Percentiles rank a stretch among this genome's conserved stretches.
Conservation (phyloP, 1,140 invertebrate genomes). For the Babylonia areolata region DNA sequence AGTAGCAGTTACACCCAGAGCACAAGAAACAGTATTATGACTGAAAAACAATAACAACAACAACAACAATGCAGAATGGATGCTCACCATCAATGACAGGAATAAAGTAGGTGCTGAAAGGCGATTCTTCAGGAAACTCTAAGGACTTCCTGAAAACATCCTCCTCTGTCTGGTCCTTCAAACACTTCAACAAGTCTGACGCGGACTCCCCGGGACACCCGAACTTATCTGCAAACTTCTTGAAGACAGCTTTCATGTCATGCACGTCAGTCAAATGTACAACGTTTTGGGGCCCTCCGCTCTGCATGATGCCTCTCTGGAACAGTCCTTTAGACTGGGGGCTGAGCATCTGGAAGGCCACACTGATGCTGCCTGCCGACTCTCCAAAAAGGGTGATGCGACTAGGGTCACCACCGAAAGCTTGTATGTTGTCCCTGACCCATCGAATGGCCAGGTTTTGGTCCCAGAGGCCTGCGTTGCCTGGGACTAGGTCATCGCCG, state of each 20-base stretch:
- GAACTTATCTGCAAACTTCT: neutral
- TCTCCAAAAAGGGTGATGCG: conserved; percentile 97
- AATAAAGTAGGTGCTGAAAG: neutral
- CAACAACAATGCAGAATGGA: no score
- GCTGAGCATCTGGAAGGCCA: conserved; percentile 72
- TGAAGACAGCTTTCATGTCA: neutral
- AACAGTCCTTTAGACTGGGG: conserved; percentile 35
- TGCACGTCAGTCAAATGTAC: neutral
- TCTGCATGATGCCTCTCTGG: conserved; percentile 41
- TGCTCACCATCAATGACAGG: conserved; percentile 6
- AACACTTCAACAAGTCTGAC: neutral
- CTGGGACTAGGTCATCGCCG: conserved; percentile 20
- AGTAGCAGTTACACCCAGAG: no score
- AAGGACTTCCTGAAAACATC: neutral
- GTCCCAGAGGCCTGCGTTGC: conserved; percentile 36
- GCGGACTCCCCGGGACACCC: neutral
- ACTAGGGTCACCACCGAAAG: conserved; percentile 86
- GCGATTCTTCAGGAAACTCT: neutral
- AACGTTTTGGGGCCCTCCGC: neutral
- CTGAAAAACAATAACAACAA: no score
- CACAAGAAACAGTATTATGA: no score
- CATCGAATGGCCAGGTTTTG: conserved; percentile 39
- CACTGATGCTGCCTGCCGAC: conserved; percentile 93
- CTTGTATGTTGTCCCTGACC: conserved; percentile 33
- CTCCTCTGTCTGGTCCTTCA: neutral